Evolutionary conservation across 2,888 invertebrate species (phyloP).

Genomic region (Cybosia mesomella): DNA sequence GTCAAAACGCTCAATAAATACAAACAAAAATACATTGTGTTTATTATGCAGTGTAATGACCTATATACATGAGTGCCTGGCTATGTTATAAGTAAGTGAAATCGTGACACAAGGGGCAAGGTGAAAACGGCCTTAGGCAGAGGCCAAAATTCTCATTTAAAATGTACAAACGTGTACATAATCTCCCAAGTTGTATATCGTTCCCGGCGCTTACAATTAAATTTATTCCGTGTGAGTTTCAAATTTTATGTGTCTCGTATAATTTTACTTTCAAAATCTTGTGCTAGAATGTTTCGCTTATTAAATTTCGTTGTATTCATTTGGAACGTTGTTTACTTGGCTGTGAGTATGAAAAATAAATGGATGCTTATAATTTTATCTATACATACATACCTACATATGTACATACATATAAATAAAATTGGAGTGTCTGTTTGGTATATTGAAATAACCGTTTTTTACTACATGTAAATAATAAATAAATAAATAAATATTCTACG

Average conservation of each 20-base stretch:
- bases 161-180: slow-evolving; percentile 45
- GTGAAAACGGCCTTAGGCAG: background rate
- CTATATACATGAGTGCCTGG: background rate
- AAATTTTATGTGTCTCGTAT: slow-evolving; percentile 41
- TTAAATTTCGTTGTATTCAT: slow-evolving; percentile 27
- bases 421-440: no score
- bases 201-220: slow-evolving; percentile 47
- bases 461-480: no score
- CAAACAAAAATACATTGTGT: no score
- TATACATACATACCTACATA: background rate
- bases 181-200: slow-evolving; percentile 42
- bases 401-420: no score
- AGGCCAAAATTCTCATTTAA: slow-evolving; percentile 45
- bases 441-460: no score
- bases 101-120: background rate
- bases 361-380: background rate
- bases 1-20: background rate
- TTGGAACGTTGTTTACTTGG: slow-evolving; percentile 6
- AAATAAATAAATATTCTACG: no score
- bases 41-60: background rate
- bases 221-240: slow-evolving; percentile 45
- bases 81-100: background rate
- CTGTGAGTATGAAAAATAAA: slow-evolving; percentile 8
- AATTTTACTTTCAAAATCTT: slow-evolving; percentile 53
- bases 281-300: slow-evolving; percentile 34